phyloP scores from a whole-genome alignment of 2,113 vertebrate genomes.

The Hippocampus zosterae region DNA sequence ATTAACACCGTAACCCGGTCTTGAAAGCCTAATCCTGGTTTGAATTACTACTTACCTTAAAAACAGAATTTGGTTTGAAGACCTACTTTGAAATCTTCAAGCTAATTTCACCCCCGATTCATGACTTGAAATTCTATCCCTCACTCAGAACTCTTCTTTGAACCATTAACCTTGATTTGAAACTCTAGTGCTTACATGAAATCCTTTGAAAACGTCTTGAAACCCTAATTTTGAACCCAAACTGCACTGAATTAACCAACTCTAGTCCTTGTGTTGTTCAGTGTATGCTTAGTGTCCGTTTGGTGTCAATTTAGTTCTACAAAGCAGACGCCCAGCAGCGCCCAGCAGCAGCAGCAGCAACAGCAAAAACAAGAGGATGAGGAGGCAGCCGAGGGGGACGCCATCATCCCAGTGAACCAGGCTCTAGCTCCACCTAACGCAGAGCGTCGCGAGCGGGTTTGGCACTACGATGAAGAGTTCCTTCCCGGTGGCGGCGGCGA shows the following conservation, averaged over 20 bases:
- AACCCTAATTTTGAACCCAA: not conserved
- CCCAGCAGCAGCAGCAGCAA: slow-evolving; percentile 30
- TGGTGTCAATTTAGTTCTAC: slow-evolving; percentile 68
- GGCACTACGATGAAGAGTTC: slow-evolving; percentile 93
- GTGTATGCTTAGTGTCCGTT: slow-evolving; percentile 8
- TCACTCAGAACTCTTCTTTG: no score
- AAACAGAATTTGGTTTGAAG: not conserved
- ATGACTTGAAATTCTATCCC: no score
- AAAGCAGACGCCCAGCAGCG: slow-evolving; percentile 73
- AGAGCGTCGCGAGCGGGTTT: slow-evolving; percentile 75
- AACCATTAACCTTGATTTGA: no score
- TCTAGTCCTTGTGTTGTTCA: not conserved
- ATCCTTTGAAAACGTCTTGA: no score
- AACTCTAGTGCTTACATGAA: no score
- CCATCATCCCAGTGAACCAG: slow-evolving; percentile 63
- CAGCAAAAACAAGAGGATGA: slow-evolving; percentile 27
- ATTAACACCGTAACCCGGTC: no score
- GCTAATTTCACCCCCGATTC: not conserved
- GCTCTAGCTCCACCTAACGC: slow-evolving; percentile 61
- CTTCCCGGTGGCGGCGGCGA: slow-evolving; percentile 74
- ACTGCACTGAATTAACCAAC: not conserved
- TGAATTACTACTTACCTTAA: not conserved
- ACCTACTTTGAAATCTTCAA: not conserved
- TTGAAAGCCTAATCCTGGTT: no score
- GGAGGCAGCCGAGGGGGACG: slow-evolving; percentile 69